Conservation (phyloP, 2,797 vertebrate genomes). For the Fistularia commersonii region DNA sequence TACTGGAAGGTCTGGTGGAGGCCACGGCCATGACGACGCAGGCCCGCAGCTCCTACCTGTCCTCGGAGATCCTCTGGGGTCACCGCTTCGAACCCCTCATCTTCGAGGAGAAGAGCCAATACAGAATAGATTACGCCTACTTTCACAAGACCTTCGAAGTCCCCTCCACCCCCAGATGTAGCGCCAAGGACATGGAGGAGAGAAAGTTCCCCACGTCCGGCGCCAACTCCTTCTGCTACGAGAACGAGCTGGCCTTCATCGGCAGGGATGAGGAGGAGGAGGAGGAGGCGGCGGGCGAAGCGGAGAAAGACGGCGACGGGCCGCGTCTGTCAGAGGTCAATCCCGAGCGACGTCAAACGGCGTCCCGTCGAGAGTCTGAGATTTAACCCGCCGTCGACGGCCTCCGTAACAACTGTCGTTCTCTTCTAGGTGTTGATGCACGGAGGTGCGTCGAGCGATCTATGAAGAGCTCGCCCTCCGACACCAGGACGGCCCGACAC, state of each 20-base stretch:
- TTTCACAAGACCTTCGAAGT: slow-evolving; percentile 97
- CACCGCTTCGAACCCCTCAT: slow-evolving; percentile 92
- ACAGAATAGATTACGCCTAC: slow-evolving; percentile 92
- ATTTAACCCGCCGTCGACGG: slow-evolving; percentile 74
- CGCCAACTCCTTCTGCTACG: slow-evolving; percentile 91
- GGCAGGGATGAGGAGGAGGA: slow-evolving; percentile 82
- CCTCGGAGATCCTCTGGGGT: slow-evolving; percentile 92
- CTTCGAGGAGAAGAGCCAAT: slow-evolving; percentile 92
- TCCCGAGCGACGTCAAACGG: slow-evolving; percentile 76
- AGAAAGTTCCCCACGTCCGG: slow-evolving; percentile 85
- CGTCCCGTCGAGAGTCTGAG: slow-evolving; percentile 86
- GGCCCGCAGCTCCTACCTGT: slow-evolving; percentile 91
- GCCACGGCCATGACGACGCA: slow-evolving; percentile 97
- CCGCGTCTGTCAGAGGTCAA: slow-evolving; percentile 72
- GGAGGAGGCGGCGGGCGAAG: slow-evolving; percentile 51
- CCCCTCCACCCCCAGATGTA: slow-evolving; percentile 88
- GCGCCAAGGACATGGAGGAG: slow-evolving; percentile 93
- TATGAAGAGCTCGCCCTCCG: too few relatives aligned
- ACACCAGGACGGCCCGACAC: too few relatives aligned
- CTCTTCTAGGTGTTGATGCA: slow-evolving; percentile 48
- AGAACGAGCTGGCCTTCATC: slow-evolving; percentile 93
- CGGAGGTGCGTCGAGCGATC: slow-evolving; percentile 66
- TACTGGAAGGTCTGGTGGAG: slow-evolving; percentile 95
- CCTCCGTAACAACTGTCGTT: slow-evolving; percentile 22
- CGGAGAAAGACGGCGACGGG: slow-evolving; percentile 62